Evolutionary conservation across 2,113 vertebrate species (phyloP).

Genomic region (Hirundichthys speculiger): DNA sequence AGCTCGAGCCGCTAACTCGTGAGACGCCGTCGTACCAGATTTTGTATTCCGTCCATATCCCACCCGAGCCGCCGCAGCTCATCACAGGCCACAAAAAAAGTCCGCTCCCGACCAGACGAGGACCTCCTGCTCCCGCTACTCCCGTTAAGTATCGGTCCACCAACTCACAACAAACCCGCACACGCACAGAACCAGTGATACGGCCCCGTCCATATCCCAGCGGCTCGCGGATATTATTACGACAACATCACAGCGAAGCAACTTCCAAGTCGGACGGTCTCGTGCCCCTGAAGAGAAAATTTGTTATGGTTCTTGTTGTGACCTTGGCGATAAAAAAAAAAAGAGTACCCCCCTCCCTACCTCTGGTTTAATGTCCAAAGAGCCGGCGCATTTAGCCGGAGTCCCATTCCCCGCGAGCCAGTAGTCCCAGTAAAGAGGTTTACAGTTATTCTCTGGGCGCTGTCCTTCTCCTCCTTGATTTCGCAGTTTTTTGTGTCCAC

Average conservation of each 20-base stretch:
- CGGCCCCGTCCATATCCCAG: slow-evolving; percentile 17
- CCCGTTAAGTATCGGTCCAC: background rate
- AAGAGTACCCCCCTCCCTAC: slow-evolving; percentile 44
- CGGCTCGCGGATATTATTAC: slow-evolving; percentile 21
- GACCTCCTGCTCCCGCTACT: slow-evolving; percentile 5
- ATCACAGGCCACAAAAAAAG: slow-evolving; percentile 65
- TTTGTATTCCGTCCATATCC: slow-evolving; percentile 57
- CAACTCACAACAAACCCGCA: background rate
- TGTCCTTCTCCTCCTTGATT: slow-evolving; percentile 76
- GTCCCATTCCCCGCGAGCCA: slow-evolving; percentile 61
- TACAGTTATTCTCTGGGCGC: slow-evolving; percentile 75
- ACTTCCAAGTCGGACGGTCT: slow-evolving; percentile 57
- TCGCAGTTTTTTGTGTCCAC: slow-evolving; percentile 74
- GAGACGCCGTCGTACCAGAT: slow-evolving; percentile 33
- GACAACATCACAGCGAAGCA: slow-evolving; percentile 59
- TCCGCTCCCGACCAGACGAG: slow-evolving; percentile 32
- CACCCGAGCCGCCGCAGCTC: slow-evolving; percentile 45
- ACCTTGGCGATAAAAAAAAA: slow-evolving; percentile 47
- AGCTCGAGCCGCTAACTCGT: slow-evolving; percentile 42
- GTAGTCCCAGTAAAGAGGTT: slow-evolving; percentile 48
- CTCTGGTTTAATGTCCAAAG: slow-evolving; percentile 44
- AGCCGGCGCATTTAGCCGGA: slow-evolving; percentile 5
- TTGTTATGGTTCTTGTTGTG: slow-evolving; percentile 26
- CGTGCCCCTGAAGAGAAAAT: slow-evolving; percentile 40
- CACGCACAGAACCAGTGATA: background rate